Conservation (phyloP, 2,888 invertebrate genomes). For the Phengaris arion region DNA sequence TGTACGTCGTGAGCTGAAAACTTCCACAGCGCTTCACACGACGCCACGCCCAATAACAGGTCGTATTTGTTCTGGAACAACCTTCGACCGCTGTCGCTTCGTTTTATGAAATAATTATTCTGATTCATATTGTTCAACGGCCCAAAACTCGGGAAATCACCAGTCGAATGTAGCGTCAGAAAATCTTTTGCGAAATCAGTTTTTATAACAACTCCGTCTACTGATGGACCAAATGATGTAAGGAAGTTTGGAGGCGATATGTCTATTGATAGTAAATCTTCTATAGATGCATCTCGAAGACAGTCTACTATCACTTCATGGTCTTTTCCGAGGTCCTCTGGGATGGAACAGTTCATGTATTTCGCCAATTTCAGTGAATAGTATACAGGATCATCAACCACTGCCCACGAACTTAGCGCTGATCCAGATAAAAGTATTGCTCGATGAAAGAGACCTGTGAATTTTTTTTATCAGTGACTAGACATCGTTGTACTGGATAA, state of each 20-base stretch:
- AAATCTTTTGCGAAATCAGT: slow-evolving; percentile 91
- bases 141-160: slow-evolving; percentile 82
- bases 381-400: slow-evolving; percentile 91
- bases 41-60: slow-evolving; percentile 94
- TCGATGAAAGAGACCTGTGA: slow-evolving; percentile 89
- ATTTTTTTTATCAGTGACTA: not conserved
- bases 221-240: slow-evolving; percentile 94
- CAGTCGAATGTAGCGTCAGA: slow-evolving; percentile 83
- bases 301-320: slow-evolving; percentile 93
- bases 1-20: slow-evolving; percentile 91
- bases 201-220: slow-evolving; percentile 96
- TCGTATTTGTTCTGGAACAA: slow-evolving; percentile 85
- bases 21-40: slow-evolving; percentile 94
- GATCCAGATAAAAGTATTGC: slow-evolving; percentile 93
- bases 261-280: slow-evolving; percentile 86
- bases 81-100: slow-evolving; percentile 81
- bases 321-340: slow-evolving; percentile 88
- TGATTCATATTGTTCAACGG: slow-evolving; percentile 78
- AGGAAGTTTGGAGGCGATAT: slow-evolving; percentile 90
- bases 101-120: slow-evolving; percentile 80
- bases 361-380: slow-evolving; percentile 90
- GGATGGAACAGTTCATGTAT: slow-evolving; percentile 89
- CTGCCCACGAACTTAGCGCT: slow-evolving; percentile 93
- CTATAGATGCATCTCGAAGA: slow-evolving; percentile 85
- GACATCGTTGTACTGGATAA: too few species aligned